phyloP scores from a whole-genome alignment of 2,888 invertebrate genomes.

The Chromoteleia sp. region DNA sequence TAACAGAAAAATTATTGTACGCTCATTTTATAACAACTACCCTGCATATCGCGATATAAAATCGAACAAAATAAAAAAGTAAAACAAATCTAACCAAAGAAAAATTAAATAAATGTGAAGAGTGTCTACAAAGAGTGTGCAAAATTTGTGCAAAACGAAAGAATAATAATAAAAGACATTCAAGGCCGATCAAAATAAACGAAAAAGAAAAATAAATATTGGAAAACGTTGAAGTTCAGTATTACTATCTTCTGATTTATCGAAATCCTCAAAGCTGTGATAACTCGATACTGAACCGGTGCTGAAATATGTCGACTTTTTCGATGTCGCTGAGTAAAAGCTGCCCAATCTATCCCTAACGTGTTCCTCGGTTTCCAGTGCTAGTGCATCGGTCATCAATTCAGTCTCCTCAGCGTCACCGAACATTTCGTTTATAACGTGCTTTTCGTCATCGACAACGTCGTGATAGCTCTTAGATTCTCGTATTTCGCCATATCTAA shows the following conservation, averaged over 20 bases:
- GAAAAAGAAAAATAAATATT: no score
- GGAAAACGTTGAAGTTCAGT: constrained; percentile 29
- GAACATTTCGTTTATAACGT: constrained; percentile 74
- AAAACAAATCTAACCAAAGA: no score
- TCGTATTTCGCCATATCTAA: constrained; percentile 72
- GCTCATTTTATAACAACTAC: no score
- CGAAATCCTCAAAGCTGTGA: constrained; percentile 88
- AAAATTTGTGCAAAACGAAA: background rate
- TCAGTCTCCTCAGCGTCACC: constrained; percentile 74
- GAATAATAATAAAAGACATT: background rate
- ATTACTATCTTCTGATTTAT: constrained; percentile 85
- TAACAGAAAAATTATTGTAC: no score
- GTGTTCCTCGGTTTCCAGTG: constrained; percentile 85
- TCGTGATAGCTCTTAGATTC: constrained; percentile 82
- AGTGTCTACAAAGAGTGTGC: no score
- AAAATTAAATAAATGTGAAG: no score
- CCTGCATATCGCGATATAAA: no score
- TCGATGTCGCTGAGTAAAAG: constrained; percentile 93
- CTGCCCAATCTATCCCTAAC: constrained; percentile 90
- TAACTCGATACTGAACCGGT: constrained; percentile 90
- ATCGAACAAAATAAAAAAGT: constrained; percentile 1
- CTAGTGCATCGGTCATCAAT: constrained; percentile 82
- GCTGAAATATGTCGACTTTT: constrained; percentile 92
- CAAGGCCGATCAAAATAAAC: no score
- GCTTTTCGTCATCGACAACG: constrained; percentile 76